Conservation (phyloP, 2,797 vertebrate species). For the Simalia tracyae region DNA sequence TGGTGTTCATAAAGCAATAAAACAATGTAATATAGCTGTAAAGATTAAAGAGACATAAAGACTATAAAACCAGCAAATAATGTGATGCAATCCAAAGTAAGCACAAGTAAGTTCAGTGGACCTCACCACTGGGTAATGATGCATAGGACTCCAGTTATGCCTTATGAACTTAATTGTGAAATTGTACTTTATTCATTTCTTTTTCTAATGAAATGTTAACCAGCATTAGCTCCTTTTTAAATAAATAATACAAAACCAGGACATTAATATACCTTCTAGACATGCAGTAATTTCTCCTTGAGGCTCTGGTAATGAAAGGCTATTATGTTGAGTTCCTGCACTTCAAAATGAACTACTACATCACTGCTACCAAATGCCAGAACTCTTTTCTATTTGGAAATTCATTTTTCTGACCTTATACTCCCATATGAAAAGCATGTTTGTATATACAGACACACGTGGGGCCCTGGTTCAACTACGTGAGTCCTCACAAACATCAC, state of each 20-base stretch:
- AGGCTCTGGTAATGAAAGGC: neutral
- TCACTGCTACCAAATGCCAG: neutral
- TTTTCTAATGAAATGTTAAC: neutral
- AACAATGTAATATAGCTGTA: neutral
- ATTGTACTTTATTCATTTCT: neutral
- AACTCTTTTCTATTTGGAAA: neutral
- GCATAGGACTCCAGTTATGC: neutral
- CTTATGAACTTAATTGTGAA: neutral
- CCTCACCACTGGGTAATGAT: neutral
- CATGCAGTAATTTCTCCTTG: neutral
- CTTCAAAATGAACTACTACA: neutral
- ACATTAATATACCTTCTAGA: neutral
- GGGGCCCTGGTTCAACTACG: neutral
- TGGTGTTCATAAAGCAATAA: neutral
- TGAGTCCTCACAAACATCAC: neutral
- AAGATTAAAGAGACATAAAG: neutral
- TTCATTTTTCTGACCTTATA: neutral
- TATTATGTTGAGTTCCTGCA: neutral
- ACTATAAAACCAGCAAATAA: neutral
- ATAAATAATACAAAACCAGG: neutral
- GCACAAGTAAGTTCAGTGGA: neutral
- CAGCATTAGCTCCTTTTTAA: neutral
- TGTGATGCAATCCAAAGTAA: neutral
- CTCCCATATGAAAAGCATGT: neutral
- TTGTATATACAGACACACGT: neutral